Conservation (phyloP, 2,888 invertebrate genomes). For the Mythimna loreyi region DNA sequence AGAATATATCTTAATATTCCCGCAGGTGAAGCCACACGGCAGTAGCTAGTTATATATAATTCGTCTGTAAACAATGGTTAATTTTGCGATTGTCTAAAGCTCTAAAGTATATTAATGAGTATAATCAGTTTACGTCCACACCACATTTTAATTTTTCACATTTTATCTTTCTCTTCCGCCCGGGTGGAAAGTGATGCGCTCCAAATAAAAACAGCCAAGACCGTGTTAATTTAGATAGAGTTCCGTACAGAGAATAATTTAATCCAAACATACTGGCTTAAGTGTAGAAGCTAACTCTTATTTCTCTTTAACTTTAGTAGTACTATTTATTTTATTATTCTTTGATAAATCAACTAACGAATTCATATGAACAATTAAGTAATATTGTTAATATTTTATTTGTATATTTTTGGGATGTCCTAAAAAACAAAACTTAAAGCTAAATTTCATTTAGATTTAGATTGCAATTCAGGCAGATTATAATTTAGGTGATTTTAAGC, state of each 20-base stretch:
- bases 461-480: too few species aligned
- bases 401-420: too few species aligned
- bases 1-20: too few species aligned
- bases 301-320: not conserved
- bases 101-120: constrained; percentile 24
- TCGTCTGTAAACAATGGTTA: not conserved
- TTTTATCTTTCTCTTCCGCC: constrained; percentile 47
- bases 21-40: too few species aligned
- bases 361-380: too few species aligned
- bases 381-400: not conserved
- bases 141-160: constrained; percentile 29
- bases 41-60: too few species aligned
- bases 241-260: constrained; percentile 12
- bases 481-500: too few species aligned
- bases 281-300: not conserved
- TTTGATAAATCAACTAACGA: not conserved
- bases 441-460: too few species aligned
- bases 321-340: not conserved
- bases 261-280: not conserved
- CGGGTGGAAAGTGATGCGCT: constrained; percentile 46
- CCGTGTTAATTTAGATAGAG: constrained; percentile 18
- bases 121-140: constrained; percentile 40
- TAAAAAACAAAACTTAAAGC: too few species aligned
- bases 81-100: not conserved
- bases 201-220: constrained; percentile 25